Base-by-base conservation (phyloP, 2,113 vertebrate genomes). In the Aepyceros melampus region DNA sequence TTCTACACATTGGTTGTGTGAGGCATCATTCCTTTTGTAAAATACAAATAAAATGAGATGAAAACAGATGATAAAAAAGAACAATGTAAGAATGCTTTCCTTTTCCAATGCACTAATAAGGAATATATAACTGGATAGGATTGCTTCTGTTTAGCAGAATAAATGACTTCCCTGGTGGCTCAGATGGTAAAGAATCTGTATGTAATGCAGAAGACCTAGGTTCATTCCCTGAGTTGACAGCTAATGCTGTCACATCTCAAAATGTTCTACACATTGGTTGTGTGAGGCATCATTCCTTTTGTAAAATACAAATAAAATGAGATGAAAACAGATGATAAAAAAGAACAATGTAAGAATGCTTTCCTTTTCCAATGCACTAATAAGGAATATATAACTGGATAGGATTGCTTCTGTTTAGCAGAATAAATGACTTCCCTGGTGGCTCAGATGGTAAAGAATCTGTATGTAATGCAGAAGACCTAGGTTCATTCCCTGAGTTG, bases 321-420 rank as follows among this genome's bases (percentile, higher is more conserved):
- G n/a, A n/a, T n/a, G n/a, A n/a, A n/a, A n/a, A n/a, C n/a, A n/a
- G n/a, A n/a, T n/a, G n/a, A n/a, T n/a, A n/a, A n/a, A n/a, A n/a
- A n/a, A 6, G 15, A 36, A 93, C 7, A 40, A 33, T 53, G 71
- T 13, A 40, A 58, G 31, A 67, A 43, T 79, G 29, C 3, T 91
- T 89, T 92, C 31, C 19, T 76, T 94, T 97, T 93, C 67, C 58
- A 96, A 49, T 84, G 45, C 3, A 90, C 17, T 45, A 89, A 51
- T 49, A 76, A 97, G 62, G 21, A 89, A 94, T 88, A 74, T 55
- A 92, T 74, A 96, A 79, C 81, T 87, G 43, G 17, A 60, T 71
- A 92, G 27, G 97, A 98, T 79, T 96, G 85, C 85, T 62, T 94
- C n/a, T 96, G 33, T 97, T 98, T 97, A 64, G 55, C 33, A 36